phyloP scores from a whole-genome alignment of 2,113 vertebrate genomes.

The Jacana jacana region DNA sequence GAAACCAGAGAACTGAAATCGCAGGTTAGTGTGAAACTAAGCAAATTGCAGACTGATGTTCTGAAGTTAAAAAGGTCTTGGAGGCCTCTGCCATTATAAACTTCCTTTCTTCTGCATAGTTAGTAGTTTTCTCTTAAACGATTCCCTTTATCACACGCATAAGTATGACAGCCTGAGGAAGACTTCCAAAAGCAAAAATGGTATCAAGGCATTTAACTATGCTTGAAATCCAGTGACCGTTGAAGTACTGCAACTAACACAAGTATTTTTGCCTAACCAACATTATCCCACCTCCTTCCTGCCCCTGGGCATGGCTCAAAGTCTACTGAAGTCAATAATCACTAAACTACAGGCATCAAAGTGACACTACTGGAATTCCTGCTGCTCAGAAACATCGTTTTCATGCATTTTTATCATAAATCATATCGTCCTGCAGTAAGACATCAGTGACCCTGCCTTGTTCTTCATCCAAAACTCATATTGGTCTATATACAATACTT shows the following conservation, averaged over 20 bases:
- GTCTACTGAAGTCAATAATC: not conserved
- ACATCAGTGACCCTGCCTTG: not conserved
- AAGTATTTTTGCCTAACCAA: not conserved
- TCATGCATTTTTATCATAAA: not conserved
- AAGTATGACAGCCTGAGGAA: not conserved
- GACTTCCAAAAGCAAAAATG: not conserved
- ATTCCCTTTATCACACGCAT: not conserved
- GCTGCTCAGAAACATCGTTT: not conserved
- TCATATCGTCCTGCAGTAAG: not conserved
- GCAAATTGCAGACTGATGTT: not conserved
- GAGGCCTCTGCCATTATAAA: not conserved
- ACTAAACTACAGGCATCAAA: not conserved
- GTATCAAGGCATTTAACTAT: not conserved
- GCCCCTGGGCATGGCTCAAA: not conserved
- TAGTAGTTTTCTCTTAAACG: not conserved
- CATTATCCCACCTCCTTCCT: not conserved
- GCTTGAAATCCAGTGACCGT: not conserved
- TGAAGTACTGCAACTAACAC: not conserved
- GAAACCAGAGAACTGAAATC: not conserved
- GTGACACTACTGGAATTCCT: not conserved
- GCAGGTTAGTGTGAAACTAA: not conserved
- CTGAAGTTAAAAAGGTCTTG: not conserved
- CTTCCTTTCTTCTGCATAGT: not conserved
- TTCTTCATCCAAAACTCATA: not conserved
- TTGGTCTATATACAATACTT: not conserved